These are phyloP conservation scores for Centropyge bicolor DNA, from an alignment of 2,797 vertebrate species.

Conservation along the genomic window DNA sequence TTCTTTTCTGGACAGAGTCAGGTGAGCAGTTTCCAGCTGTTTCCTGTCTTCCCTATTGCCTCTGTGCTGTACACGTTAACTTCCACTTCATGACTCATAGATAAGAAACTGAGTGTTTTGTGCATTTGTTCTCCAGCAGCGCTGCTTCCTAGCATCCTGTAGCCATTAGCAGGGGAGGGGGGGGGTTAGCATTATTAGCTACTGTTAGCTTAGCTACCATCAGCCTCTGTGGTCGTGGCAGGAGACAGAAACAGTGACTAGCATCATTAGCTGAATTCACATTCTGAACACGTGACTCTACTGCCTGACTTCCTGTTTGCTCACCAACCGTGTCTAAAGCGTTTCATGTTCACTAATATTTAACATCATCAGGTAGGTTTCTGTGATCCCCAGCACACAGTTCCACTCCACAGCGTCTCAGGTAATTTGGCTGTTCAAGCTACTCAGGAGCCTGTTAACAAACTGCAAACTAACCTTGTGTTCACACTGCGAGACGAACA, in stretches of 20 bases:
- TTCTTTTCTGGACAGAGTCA: too few species aligned
- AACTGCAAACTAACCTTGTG: conserved; percentile 41
- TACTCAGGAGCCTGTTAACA: neutral
- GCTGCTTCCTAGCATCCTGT: too few species aligned
- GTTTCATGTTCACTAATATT: conserved; percentile 50
- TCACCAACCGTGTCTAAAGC: neutral
- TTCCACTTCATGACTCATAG: too few species aligned
- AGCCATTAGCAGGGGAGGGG: too few species aligned
- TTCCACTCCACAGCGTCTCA: neutral
- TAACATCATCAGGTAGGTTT: conserved; percentile 38
- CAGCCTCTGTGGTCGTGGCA: too few species aligned
- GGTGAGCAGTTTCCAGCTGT: too few species aligned
- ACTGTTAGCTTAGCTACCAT: neutral
- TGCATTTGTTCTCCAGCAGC: too few species aligned
- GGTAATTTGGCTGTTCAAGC: conserved; percentile 42
- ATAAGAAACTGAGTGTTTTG: too few species aligned
- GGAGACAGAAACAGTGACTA: too few species aligned
- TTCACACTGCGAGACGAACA: conserved; percentile 39
- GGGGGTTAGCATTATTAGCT: too few species aligned
- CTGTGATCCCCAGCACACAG: neutral
- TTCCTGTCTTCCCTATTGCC: too few species aligned
- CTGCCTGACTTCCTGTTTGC: conserved; percentile 11
- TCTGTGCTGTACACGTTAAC: too few species aligned
- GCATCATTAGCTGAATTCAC: neutral
- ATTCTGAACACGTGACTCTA: conserved; percentile 18